A percentile compares a stretch with the other conserved stretches of the same genome.
phyloP scores from a whole-genome alignment of 1,140 invertebrate species.

The Stegodyphus mimosarum region DNA sequence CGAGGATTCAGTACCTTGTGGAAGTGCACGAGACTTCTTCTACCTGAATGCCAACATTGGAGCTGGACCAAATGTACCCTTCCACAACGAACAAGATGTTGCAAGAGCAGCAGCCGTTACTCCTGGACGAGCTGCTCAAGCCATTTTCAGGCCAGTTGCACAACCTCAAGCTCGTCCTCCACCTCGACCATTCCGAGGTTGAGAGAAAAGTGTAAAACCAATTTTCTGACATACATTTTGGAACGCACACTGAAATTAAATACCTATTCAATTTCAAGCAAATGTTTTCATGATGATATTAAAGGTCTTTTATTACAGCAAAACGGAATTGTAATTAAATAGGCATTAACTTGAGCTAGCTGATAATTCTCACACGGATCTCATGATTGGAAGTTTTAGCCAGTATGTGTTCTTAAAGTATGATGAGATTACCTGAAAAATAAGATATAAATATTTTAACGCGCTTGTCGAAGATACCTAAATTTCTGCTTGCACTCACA shows the following conservation, averaged over 20 bases:
- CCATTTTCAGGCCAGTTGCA: neutral
- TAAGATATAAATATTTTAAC: too few species aligned
- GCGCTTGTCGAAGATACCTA: too few species aligned
- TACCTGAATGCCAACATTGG: conserved; percentile 64
- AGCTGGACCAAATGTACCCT: conserved; percentile 38
- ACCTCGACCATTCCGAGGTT: conserved; percentile 37
- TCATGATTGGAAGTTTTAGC: too few species aligned
- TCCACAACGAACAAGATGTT: conserved; percentile 61
- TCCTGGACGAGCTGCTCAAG: conserved; percentile 24
- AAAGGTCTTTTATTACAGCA: too few species aligned
- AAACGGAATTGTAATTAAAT: too few species aligned
- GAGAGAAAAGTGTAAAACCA: neutral
- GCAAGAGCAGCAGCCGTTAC: conserved; percentile 49
- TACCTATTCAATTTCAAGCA: too few species aligned
- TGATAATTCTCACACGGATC: too few species aligned
- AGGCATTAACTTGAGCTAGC: too few species aligned
- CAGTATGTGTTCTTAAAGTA: too few species aligned
- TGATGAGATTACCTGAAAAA: too few species aligned
- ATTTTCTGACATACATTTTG: neutral
- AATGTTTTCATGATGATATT: too few species aligned
- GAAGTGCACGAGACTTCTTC: conserved; percentile 65
- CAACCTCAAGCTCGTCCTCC: conserved; percentile 3
- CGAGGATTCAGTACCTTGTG: conserved; percentile 65
- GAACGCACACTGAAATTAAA: neutral
- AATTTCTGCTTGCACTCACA: too few species aligned